Evolutionary conservation across 2,888 invertebrate genomes (phyloP).

Genomic region (Tiliacea aurago): DNA sequence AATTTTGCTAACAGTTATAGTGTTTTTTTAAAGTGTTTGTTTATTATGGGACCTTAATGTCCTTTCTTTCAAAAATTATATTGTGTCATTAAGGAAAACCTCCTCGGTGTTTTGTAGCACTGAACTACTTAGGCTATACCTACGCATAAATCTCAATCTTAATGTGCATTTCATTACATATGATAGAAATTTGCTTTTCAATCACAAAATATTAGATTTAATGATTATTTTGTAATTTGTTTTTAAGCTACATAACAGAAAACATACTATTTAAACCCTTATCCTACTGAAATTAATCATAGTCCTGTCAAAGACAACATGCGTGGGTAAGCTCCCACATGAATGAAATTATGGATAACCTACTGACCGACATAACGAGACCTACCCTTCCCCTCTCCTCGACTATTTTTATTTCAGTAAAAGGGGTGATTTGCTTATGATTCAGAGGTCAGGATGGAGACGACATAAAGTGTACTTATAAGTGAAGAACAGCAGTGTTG

Average conservation of each 20-base stretch:
- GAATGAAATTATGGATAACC: constrained; percentile 81
- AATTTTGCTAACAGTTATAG: not conserved
- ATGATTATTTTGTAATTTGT: not conserved
- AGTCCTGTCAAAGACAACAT: constrained; percentile 74
- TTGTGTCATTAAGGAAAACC: not conserved
- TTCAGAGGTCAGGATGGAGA: constrained; percentile 72
- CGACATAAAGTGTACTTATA: constrained; percentile 76
- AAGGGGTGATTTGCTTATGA: constrained; percentile 65
- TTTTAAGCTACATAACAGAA: constrained; percentile 10
- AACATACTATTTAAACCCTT: constrained; percentile 66
- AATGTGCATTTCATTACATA: too few relatives aligned
- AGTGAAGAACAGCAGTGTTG: constrained; percentile 85
- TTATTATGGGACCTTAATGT: not conserved
- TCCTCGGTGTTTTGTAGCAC: not conserved
- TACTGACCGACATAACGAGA: constrained; percentile 70
- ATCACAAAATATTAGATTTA: not conserved
- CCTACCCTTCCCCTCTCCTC: constrained; percentile 52
- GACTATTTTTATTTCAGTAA: constrained; percentile 51
- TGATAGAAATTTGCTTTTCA: not conserved
- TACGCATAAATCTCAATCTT: too few relatives aligned
- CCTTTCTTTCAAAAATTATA: not conserved
- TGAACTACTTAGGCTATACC: too few relatives aligned
- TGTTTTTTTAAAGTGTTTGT: constrained; percentile 9
- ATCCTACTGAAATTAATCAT: constrained; percentile 73
- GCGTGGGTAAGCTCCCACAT: constrained; percentile 79